These are phyloP conservation scores for Nysson spinosus DNA, from an alignment of 2,888 invertebrate species.

Conservation along the genomic window DNA sequence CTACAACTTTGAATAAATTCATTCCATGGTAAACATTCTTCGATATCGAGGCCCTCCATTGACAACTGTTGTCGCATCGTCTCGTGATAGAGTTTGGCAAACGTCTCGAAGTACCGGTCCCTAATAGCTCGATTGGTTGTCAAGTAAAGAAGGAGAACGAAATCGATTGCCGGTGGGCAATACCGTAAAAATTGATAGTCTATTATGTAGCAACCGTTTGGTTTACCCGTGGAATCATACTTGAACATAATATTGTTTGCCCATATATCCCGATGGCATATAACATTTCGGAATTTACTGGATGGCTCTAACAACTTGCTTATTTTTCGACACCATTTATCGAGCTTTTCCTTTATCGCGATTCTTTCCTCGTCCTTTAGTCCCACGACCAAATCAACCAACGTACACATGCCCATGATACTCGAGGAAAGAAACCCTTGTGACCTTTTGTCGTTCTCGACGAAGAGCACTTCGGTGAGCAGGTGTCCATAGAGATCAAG, in stretches of 20 bases:
- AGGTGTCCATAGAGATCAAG: conserved; percentile 50
- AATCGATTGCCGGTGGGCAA: conserved; percentile 65
- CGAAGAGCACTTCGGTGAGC: conserved; percentile 48
- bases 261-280: conserved; percentile 71
- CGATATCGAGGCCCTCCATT: conserved; percentile 40
- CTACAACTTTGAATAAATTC: conserved; percentile 48
- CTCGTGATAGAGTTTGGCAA: conserved; percentile 58
- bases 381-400: conserved; percentile 45
- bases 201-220: conserved; percentile 58
- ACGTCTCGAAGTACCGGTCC: conserved; percentile 49
- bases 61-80: conserved; percentile 32
- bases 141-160: conserved; percentile 59
- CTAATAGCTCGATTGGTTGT: conserved; percentile 57
- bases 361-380: conserved; percentile 42
- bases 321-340: conserved; percentile 29
- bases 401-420: conserved; percentile 25
- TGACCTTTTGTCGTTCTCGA: conserved; percentile 10
- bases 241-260: conserved; percentile 70
- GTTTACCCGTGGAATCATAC: conserved; percentile 40
- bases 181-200: conserved; percentile 65
- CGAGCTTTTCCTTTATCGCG: conserved; percentile 42
- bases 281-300: conserved; percentile 52
- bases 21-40: conserved; percentile 42
- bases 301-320: conserved; percentile 35
- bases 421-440: conserved; percentile 13